Evolutionary conservation across 2,888 invertebrate genomes (phyloP), one percentile per base, ranked within the genome.

Genomic region (Quadriops clusia): DNA sequence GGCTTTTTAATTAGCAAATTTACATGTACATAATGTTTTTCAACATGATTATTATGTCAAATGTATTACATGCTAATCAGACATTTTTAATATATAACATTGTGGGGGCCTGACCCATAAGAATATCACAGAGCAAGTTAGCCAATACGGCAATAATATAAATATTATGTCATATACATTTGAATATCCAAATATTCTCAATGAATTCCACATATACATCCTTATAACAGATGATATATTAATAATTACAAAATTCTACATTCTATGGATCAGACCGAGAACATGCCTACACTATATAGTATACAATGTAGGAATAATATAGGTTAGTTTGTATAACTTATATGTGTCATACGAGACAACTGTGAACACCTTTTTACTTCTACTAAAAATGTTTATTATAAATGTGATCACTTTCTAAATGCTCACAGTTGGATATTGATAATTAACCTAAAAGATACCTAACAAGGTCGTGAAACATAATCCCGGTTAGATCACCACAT

Each of bases 211-310:
- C 6, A 17, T 13, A 17, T 27, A 27, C 27, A 27, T 16, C 41
- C 34, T 41, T 36, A 34, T 38, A 37, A 41, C 36, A 33, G 40
- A 40, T 37, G 45, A 42, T 38, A 41, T 44, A 43, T 41, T 33
- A 35, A 48, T 30, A 30, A 22, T 33, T 43, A 47, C 38, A 49
- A 51, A 50, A 47, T 51, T 51, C 53, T 54, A 54, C 51, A 58
- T 58, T 58, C 58, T 53, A 58, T 58, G 58, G 58, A 58, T 58
- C 58, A 58, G 58, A 58, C 58, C 58, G 41, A 48, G 41, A 42
- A 45, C 46, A 23, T 49, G 39, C 49, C 51, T 51, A 53, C 45
- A 44, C 49, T 51, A 44, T 50, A 50, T 49, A 51, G 44, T 33
- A 46, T 49, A 52, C 47, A 49, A 44, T 49, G 45, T 46, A 48